These are phyloP conservation scores for Mayetiola destructor DNA, from an alignment of 2,888 invertebrate species.

Conservation along the genomic window DNA sequence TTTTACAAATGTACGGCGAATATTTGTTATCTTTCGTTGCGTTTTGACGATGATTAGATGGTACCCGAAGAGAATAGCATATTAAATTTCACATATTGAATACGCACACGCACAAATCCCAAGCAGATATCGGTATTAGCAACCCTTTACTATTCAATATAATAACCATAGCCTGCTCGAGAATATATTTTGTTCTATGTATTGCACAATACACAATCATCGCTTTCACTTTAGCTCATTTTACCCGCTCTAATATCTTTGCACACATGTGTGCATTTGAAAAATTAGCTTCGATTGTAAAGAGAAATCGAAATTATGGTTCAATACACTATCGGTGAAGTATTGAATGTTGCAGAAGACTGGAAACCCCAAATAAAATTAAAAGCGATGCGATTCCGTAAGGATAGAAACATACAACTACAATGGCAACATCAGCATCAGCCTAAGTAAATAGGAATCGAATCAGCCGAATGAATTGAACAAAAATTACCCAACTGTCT, in stretches of 20 bases:
- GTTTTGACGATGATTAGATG: conserved; percentile 12
- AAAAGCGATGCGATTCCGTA: too few species aligned
- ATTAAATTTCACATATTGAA: conserved; percentile 11
- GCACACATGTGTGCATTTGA: conserved; percentile 10
- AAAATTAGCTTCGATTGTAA: not conserved
- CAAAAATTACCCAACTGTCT: too few species aligned
- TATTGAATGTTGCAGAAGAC: not conserved
- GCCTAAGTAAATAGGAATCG: too few species aligned
- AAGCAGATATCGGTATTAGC: not conserved
- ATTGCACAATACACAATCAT: too few species aligned
- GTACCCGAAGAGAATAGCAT: conserved; percentile 12
- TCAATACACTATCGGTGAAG: conserved; percentile 9
- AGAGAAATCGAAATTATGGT: conserved; percentile 5
- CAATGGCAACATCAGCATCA: too few species aligned
- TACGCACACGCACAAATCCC: conserved; percentile 10
- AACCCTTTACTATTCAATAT: conserved; percentile 1
- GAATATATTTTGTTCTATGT: not conserved
- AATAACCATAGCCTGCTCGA: not conserved
- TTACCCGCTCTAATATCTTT: not conserved
- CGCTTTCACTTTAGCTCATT: not conserved
- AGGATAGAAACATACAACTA: too few species aligned
- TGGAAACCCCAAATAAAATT: too few species aligned
- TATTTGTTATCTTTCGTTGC: conserved; percentile 4
- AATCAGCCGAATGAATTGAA: too few species aligned
- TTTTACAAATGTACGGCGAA: conserved; percentile 2